These are phyloP conservation scores for Heliconius hermathena DNA, from an alignment of 1,140 invertebrate species.

Conservation along the genomic window DNA sequence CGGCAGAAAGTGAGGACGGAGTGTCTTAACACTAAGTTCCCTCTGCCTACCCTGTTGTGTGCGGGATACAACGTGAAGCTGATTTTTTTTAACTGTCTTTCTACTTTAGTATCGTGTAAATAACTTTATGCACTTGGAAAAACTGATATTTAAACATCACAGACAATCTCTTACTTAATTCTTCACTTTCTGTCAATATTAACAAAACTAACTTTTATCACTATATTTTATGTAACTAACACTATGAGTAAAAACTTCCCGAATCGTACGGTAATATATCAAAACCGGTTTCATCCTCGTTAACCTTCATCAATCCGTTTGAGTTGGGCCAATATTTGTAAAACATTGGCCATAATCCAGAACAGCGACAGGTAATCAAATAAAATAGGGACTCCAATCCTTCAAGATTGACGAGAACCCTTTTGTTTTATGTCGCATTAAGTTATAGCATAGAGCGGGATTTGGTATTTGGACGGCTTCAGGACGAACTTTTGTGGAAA, in stretches of 20 bases:
- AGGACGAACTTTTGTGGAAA: neutral
- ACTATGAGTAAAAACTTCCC: neutral
- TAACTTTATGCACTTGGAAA: no score
- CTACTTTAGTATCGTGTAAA: no score
- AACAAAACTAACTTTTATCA: no score
- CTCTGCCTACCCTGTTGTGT: no score
- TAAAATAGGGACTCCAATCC: constrained; percentile 60
- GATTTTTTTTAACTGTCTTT: no score
- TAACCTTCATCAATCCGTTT: constrained; percentile 46
- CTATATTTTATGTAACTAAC: neutral
- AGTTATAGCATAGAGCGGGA: constrained; percentile 35
- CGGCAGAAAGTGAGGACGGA: no score
- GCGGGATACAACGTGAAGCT: no score
- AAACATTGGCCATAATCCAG: constrained; percentile 61
- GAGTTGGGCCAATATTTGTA: constrained; percentile 52
- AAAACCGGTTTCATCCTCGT: constrained; percentile 21
- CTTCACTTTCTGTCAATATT: no score
- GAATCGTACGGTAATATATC: neutral
- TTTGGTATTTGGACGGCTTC: neutral
- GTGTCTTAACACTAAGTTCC: no score
- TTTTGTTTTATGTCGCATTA: constrained; percentile 40
- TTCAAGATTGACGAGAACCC: constrained; percentile 57
- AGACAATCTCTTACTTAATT: no score
- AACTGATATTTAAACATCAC: no score
- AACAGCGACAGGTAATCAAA: constrained; percentile 62